Base-by-base conservation (phyloP, 1,140 invertebrate genomes). In the Periplaneta americana region DNA sequence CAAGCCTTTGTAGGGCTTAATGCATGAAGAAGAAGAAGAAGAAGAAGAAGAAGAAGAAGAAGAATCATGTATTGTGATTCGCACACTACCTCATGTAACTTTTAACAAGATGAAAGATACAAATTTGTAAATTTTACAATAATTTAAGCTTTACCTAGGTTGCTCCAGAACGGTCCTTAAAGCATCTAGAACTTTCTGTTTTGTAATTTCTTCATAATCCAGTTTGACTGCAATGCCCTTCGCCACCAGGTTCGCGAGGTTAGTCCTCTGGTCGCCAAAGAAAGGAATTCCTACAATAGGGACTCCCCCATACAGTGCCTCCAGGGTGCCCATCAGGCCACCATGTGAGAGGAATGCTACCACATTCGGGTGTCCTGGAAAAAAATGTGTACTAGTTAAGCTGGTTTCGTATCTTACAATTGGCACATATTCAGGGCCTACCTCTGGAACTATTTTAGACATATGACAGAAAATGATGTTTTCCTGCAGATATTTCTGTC, bases 311-410 rank as follows among this genome's bases (percentile, higher is more conserved):
- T 87, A 87, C 1, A 88, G 81, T 10, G 87, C 87, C 83, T 90
- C 89, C 75, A 85, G 86, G 28, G 85, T 85, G 8, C 88, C 87
- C 76, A 88, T 85, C 34, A 87, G 84, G 3, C 90, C 90, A 79
- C 89, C 89, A 81, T 91, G 90, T 74, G 87, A 87, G 15, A 90
- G 85, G 81, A 90, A 90, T 11, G 87, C 82, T 28, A 18, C 3
- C 75, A 75, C 75, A 75, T 34, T 75, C 15, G 75, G 75, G 17
- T 75, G 75, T 34, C 32, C 75, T 75, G 78, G 0, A 48, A 48
- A 22, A 48, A 15, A 22, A 48, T 18, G 6, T n/a, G n/a, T n/a
- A n/a, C 1, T 48, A 9, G 4, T 48, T 48, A 48, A 48, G 17
- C 17, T 18, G 6, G n/a, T n/a, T n/a, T n/a, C n/a, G n/a, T n/a